These are phyloP conservation scores for Knipowitschia caucasica DNA, from an alignment of 2,797 vertebrate species.

Conservation along the genomic window DNA sequence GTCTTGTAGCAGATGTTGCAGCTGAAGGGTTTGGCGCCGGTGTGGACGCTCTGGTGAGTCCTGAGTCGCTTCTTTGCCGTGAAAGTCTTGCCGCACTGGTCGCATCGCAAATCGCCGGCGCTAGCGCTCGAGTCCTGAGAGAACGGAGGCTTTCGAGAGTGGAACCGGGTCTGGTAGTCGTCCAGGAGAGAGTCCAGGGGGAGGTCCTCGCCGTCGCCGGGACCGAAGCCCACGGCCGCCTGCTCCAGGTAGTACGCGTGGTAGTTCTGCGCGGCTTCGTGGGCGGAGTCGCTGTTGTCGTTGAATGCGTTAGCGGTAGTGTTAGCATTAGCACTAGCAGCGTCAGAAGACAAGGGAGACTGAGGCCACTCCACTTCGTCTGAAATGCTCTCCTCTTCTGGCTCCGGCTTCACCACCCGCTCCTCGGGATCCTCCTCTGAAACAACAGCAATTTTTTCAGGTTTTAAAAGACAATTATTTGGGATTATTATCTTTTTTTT, in stretches of 20 bases:
- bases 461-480: background rate
- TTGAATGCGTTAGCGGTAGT: background rate
- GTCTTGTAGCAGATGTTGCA: background rate
- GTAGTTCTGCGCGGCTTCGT: conserved; percentile 10
- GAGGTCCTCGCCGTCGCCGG: conserved; percentile 28
- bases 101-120: conserved; percentile 66
- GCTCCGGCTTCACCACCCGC: conserved; percentile 53
- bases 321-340: no score
- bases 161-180: conserved; percentile 13
- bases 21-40: background rate
- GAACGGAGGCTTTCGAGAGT: conserved; percentile 22
- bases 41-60: conserved; percentile 5
- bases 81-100: conserved; percentile 73
- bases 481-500: no score
- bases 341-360: conserved; percentile 5
- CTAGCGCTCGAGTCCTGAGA: no score
- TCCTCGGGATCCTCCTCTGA: conserved; percentile 2
- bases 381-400: conserved; percentile 27
- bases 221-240: conserved; percentile 3
- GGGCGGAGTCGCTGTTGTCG: conserved; percentile 2
- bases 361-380: conserved; percentile 42
- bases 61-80: background rate
- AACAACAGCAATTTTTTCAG: background rate
- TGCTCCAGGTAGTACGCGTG: background rate
- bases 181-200: conserved; percentile 20